Conservation (phyloP, 1,140 invertebrate species). For the Oryctes rhinoceros region DNA sequence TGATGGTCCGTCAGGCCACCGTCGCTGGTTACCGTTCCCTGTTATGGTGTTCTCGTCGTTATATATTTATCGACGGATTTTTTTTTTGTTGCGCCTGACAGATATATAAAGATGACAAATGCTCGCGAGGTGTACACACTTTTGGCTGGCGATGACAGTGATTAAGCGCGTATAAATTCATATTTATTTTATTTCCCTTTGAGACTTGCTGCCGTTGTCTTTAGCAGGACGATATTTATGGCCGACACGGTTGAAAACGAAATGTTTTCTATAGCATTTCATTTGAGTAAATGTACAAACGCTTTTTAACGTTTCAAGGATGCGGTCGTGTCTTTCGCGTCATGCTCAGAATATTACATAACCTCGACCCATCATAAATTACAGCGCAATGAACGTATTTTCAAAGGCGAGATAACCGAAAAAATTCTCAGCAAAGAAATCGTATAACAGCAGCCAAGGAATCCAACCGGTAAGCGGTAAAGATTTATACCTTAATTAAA, state of each 20-base stretch:
- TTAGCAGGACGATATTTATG: slow-evolving; percentile 13
- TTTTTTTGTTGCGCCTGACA: slow-evolving; percentile 18
- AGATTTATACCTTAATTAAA: too few relatives aligned
- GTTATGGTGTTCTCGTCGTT: background rate
- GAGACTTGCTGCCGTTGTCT: background rate
- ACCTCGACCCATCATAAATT: too few relatives aligned
- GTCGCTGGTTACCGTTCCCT: background rate
- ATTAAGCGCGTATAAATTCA: slow-evolving; percentile 30
- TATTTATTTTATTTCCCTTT: slow-evolving; percentile 34
- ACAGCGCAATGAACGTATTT: too few relatives aligned
- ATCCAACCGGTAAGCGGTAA: too few relatives aligned
- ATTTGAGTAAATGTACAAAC: background rate
- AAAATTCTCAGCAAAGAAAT: too few relatives aligned
- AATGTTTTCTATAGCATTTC: background rate
- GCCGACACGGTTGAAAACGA: background rate
- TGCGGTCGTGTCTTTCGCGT: background rate
- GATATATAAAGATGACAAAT: slow-evolving; percentile 38
- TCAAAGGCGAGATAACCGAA: too few relatives aligned
- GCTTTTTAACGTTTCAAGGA: slow-evolving; percentile 7
- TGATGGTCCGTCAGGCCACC: background rate
- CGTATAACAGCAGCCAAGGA: too few relatives aligned
- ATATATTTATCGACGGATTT: slow-evolving; percentile 6
- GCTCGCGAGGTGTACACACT: slow-evolving; percentile 20
- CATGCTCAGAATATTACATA: too few relatives aligned
- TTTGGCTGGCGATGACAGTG: slow-evolving; percentile 27